Evolutionary conservation across 2,113 vertebrate species (phyloP).

Genomic region (Burhinus oedicnemus): DNA sequence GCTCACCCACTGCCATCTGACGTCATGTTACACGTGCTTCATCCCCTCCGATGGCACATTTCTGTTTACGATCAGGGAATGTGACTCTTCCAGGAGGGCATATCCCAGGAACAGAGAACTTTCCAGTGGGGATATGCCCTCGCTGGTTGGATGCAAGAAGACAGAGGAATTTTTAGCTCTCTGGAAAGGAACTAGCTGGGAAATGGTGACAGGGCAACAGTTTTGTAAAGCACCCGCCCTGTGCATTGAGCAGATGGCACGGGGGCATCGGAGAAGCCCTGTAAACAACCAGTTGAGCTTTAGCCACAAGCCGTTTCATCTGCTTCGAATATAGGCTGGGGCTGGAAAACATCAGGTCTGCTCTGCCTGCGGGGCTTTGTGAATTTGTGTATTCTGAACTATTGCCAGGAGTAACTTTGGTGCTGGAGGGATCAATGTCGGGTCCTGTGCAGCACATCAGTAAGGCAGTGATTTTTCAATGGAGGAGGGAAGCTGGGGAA

Average conservation of each 20-base stretch:
- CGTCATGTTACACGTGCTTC: accelerated
- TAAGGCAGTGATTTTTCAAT: neutral
- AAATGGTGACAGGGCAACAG: neutral
- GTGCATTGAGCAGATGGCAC: neutral
- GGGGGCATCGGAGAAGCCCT: neutral
- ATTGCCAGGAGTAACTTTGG: slow-evolving; percentile 23
- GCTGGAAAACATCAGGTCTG: slow-evolving; percentile 23
- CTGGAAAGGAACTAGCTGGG: neutral
- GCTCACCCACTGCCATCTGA: neutral
- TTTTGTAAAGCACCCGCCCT: neutral
- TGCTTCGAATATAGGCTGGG: neutral
- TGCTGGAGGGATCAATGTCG: neutral
- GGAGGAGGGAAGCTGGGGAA: neutral
- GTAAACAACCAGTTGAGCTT: neutral
- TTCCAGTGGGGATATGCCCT: neutral
- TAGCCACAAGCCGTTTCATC: neutral
- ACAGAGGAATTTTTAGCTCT: neutral
- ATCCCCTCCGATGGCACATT: neutral
- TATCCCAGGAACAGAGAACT: neutral
- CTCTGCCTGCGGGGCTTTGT: neutral
- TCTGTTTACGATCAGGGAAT: neutral
- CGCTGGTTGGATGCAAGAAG: neutral
- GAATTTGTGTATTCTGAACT: slow-evolving; percentile 13
- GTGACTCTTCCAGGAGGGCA: neutral
- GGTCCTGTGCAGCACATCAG: neutral